Conservation (phyloP, 2,888 invertebrate genomes). For the Plusia festucae region DNA sequence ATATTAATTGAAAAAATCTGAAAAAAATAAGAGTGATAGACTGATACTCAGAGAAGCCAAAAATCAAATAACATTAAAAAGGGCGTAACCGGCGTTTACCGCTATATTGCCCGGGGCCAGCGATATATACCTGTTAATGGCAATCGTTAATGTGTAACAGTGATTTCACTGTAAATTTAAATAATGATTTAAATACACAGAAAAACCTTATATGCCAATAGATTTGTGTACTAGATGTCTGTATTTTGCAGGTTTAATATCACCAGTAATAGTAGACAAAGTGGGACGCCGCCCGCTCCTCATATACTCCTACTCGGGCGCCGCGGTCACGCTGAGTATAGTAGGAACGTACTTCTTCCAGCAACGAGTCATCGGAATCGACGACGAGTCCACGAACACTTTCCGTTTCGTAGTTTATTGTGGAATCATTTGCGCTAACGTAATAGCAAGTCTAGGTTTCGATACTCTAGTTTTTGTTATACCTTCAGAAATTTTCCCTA, state of each 20-base stretch:
- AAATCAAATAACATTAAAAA: no score
- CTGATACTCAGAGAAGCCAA: no score
- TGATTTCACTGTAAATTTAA: no score
- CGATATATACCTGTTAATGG: no score
- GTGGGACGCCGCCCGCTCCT: slow-evolving; percentile 86
- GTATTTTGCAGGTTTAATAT: slow-evolving; percentile 74
- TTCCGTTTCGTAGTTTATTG: slow-evolving; percentile 78
- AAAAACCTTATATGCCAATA: no score
- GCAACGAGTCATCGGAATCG: slow-evolving; percentile 67
- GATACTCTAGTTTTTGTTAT: slow-evolving; percentile 86
- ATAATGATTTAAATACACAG: no score
- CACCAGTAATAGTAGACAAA: slow-evolving; percentile 76
- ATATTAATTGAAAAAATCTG: no score
- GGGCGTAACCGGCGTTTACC: no score
- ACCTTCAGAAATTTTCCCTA: slow-evolving; percentile 89
- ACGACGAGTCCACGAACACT: slow-evolving; percentile 62
- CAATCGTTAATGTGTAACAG: no score
- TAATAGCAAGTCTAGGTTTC: slow-evolving; percentile 80
- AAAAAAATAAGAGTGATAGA: no score
- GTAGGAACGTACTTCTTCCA: slow-evolving; percentile 81
- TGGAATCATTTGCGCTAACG: slow-evolving; percentile 75
- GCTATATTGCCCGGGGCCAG: no score
- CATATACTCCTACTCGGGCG: slow-evolving; percentile 77
- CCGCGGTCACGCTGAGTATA: slow-evolving; percentile 63
- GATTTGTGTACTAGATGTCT: no score